Evolutionary conservation across 1,140 invertebrate genomes (phyloP), one percentile per base, ranked within the genome.

Genomic region (Choristoneura fumiferana): DNA sequence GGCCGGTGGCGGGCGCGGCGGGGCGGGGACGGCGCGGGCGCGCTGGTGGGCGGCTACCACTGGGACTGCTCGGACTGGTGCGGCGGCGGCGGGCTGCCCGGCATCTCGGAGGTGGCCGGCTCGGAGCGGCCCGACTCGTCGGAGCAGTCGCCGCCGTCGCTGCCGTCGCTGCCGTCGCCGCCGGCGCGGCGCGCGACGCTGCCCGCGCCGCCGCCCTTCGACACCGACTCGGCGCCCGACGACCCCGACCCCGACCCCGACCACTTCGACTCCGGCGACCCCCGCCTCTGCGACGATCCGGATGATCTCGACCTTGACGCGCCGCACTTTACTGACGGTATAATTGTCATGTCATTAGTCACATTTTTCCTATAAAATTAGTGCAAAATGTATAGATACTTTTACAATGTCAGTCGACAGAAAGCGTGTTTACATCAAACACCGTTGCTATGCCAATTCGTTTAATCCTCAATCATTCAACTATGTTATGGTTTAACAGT

Each of bases 21-120:
- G 43, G 52, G 60, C 14, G 29, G 60, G 33, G 15, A 43, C 33
- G 66, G 67, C 35, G 39, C 57, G 33, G 68, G 65, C 60, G 76
- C 69, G 68, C 68, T 84, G 54, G 69, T 84, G 65, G 84, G 84
- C 71, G 89, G 84, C 82, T 98, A 98, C 90, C 96, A 98, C 91
- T 98, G 97, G 97, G 97, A 98, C 90, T 97, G 96, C 83, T 98
- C 96, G 66, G 97, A 98, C 91, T 98, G 96, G 96, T 96, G 65
- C 92, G 96, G 88, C 93, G 85, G 76, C 60, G 75, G 94, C 81
- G 95, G 95, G 60, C 90, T 97, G 69, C 95, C 96, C 53, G 97
- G 97, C 85, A 98, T 98, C 83, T 96, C 96, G 57, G 83, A 84
- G 75, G 95, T 98, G 66, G 95, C 96, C 61, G 95, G 95, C 72